phyloP scores from a whole-genome alignment of 2,797 vertebrate genomes.

The Amazonetta brasiliensis region DNA sequence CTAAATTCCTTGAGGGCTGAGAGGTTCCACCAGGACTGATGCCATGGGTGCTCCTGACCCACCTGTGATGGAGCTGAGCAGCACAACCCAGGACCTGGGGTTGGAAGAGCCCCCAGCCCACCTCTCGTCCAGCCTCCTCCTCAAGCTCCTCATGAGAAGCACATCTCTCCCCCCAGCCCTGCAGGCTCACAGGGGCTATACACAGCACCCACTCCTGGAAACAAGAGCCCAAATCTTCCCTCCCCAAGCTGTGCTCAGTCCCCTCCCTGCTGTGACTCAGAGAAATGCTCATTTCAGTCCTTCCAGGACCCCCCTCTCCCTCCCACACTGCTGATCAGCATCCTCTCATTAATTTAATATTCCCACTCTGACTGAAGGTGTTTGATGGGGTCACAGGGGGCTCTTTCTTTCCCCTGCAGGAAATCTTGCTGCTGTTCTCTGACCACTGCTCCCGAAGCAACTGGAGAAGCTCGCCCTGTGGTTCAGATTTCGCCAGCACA shows the following conservation, averaged over 20 bases:
- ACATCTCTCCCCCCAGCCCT: rapidly evolving
- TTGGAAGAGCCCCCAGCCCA: rapidly evolving
- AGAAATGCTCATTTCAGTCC: background rate
- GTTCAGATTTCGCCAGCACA: background rate
- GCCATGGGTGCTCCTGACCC: background rate
- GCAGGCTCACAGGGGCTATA: rapidly evolving
- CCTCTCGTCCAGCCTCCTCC: background rate
- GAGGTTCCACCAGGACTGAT: background rate
- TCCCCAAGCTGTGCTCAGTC: background rate
- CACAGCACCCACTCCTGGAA: background rate
- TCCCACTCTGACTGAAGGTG: background rate
- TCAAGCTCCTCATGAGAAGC: background rate
- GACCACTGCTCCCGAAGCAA: background rate
- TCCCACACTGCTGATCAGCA: background rate
- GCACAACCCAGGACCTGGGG: background rate
- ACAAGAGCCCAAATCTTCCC: background rate
- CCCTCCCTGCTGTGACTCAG: background rate
- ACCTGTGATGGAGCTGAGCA: background rate
- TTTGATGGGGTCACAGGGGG: background rate
- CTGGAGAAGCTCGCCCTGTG: background rate
- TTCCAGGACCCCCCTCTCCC: background rate
- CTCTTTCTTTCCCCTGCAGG: background rate
- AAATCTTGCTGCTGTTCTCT: background rate
- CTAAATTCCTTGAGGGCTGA: background rate
- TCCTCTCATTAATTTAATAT: background rate